These are phyloP conservation scores for Syngnathus acus DNA, from an alignment of 2,797 vertebrate species.

Conservation along the genomic window DNA sequence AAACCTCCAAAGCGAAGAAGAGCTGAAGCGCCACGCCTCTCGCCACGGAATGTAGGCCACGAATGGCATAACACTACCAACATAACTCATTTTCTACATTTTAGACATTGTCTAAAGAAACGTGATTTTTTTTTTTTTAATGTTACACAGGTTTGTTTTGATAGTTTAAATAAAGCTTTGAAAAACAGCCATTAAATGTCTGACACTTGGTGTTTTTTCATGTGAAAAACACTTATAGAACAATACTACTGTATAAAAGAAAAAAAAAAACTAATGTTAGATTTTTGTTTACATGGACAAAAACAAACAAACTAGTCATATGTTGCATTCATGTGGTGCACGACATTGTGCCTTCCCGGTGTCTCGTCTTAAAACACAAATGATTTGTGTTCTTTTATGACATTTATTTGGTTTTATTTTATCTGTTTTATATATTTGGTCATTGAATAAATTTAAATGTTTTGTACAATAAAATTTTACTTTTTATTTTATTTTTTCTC, in stretches of 20 bases:
- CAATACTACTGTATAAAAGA: not conserved
- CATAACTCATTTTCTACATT: constrained; percentile 2
- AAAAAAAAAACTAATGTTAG: not conserved
- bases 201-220: not conserved
- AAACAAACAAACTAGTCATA: not conserved
- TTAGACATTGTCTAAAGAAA: not conserved
- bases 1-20: constrained; percentile 29
- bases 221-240: not conserved
- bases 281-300: too few relatives aligned
- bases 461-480: not conserved
- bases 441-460: not conserved
- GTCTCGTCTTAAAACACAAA: not conserved
- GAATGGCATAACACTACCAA: not conserved
- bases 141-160: not conserved
- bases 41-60: constrained; percentile 47
- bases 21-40: constrained; percentile 45
- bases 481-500: not conserved
- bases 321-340: not conserved
- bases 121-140: not conserved
- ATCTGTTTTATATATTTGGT: not conserved
- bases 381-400: not conserved
- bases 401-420: not conserved
- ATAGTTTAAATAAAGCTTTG: constrained; percentile 4
- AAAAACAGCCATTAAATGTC: not conserved
- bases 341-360: not conserved